Conservation (phyloP, 2,113 vertebrate species). For the Boleophthalmus pectinirostris region DNA sequence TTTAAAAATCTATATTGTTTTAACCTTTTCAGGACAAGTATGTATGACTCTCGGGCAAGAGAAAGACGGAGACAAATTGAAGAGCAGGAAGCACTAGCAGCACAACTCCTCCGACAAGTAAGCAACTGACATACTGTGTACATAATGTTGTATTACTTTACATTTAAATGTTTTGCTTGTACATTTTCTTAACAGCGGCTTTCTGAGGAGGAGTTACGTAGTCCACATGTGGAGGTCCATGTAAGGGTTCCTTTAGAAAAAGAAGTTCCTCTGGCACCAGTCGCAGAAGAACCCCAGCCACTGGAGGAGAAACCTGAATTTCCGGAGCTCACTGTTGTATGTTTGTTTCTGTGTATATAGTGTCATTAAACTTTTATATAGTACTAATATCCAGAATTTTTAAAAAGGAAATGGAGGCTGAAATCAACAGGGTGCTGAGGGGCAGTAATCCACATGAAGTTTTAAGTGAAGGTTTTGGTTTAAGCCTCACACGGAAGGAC, state of each 20-base stretch:
- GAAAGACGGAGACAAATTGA: slow-evolving; percentile 91
- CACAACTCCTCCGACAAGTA: slow-evolving; percentile 88
- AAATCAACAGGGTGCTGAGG: slow-evolving; percentile 83
- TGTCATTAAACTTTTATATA: neutral
- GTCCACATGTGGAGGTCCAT: slow-evolving; percentile 81
- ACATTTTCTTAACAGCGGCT: slow-evolving; percentile 76
- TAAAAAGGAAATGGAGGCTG: slow-evolving; percentile 87
- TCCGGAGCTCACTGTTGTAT: slow-evolving; percentile 89
- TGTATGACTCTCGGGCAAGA: slow-evolving; percentile 91
- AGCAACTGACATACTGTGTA: slow-evolving; percentile 8
- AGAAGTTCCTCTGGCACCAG: slow-evolving; percentile 85
- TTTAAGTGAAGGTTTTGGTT: slow-evolving; percentile 91
- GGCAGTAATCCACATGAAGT: slow-evolving; percentile 89
- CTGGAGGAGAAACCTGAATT: slow-evolving; percentile 83
- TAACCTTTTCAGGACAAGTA: slow-evolving; percentile 82
- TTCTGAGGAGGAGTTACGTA: slow-evolving; percentile 77
- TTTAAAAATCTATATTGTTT: neutral
- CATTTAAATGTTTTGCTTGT: neutral
- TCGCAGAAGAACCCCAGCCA: slow-evolving; percentile 69
- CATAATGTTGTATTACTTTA: neutral
- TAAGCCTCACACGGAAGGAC: slow-evolving; percentile 94
- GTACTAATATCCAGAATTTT: neutral
- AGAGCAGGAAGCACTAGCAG: slow-evolving; percentile 87
- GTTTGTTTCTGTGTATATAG: neutral
- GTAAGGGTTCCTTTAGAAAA: slow-evolving; percentile 93